A percentile compares a stretch with the other conserved stretches of the same genome.
Evolutionary conservation across 1,140 invertebrate genomes (phyloP).

Genomic region (Branchinecta lynchi): DNA sequence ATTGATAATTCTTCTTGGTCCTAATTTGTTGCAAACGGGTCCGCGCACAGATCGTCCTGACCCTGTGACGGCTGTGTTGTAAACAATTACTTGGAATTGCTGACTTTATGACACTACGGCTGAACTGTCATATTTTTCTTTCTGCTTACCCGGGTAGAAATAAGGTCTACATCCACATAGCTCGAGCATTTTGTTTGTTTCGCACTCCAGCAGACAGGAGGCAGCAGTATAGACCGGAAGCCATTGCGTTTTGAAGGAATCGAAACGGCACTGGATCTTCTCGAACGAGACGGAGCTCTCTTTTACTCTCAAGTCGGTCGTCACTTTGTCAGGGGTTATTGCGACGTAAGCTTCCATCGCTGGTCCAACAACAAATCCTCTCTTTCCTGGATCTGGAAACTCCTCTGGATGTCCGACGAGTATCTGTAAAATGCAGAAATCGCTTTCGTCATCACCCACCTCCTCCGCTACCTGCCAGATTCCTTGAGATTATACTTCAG

Average conservation of each 20-base stretch:
- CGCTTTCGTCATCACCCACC: too few species aligned
- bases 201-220: neutral
- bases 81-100: too few species aligned
- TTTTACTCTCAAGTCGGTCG: neutral
- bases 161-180: neutral
- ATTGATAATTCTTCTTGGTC: too few species aligned
- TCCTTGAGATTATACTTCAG: too few species aligned
- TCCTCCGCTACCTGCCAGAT: too few species aligned
- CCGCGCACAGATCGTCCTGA: too few species aligned
- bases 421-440: neutral
- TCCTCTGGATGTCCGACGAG: neutral
- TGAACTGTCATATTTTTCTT: too few species aligned
- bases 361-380: neutral
- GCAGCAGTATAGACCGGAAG: neutral
- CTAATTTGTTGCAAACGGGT: too few species aligned
- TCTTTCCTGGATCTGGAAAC: constrained; percentile 5
- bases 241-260: neutral
- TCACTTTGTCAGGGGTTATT: neutral
- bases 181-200: neutral
- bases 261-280: neutral
- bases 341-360: neutral
- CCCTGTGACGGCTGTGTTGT: too few species aligned
- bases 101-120: too few species aligned
- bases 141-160: neutral
- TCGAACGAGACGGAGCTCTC: neutral